Conservation (phyloP, 2,113 vertebrate genomes). For the Lepidiolamprologus cunningtoni region DNA sequence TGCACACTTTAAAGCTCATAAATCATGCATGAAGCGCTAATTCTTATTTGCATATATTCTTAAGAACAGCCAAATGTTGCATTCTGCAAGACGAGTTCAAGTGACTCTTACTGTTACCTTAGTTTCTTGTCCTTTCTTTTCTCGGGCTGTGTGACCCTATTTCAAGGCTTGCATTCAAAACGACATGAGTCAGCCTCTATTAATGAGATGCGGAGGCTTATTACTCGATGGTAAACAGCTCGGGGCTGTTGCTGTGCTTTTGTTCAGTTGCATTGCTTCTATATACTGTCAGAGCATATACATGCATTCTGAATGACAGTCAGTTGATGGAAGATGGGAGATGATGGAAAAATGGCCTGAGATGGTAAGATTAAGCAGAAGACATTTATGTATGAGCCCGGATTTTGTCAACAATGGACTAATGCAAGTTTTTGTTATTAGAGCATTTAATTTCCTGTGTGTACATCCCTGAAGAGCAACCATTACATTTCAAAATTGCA, state of each 20-base stretch:
- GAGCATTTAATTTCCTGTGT: not conserved
- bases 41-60: slow-evolving; percentile 17
- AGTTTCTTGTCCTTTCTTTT: slow-evolving; percentile 1
- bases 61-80: not conserved
- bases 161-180: slow-evolving; percentile 18
- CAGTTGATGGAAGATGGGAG: not conserved
- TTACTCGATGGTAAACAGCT: slow-evolving; percentile 21
- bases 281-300: not conserved
- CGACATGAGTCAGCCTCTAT: slow-evolving; percentile 30
- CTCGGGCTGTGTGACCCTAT: not conserved
- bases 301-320: not conserved
- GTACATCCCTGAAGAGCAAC: slow-evolving; percentile 9
- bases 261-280: not conserved
- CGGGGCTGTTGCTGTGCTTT: not conserved
- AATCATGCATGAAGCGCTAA: slow-evolving; percentile 22
- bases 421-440: not conserved
- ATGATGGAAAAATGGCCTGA: not conserved
- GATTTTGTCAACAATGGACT: not conserved
- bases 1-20: not conserved
- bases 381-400: not conserved
- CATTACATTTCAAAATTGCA: slow-evolving; percentile 6
- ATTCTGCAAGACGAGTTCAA: not conserved
- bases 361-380: not conserved
- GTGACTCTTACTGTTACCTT: slow-evolving; percentile 5
- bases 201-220: slow-evolving; percentile 35